Base-by-base conservation (phyloP, 30 jellyfish, hydroid and myxozoan species). In the Aurelia sp. region DNA sequence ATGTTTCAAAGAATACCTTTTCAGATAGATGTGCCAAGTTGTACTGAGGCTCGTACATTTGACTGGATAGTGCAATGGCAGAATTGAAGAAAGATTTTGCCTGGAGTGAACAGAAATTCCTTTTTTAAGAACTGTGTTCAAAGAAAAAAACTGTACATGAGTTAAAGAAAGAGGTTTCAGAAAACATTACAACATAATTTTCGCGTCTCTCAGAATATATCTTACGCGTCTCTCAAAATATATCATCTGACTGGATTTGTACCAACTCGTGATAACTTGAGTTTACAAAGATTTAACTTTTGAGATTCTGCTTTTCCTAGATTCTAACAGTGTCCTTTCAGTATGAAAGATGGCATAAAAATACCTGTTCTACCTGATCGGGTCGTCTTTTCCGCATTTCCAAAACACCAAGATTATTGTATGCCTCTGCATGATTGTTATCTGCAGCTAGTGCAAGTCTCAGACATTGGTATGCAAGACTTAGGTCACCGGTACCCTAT, bases 371-470 rank as follows among this genome's bases (percentile, higher is more conserved):
- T 76, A 93, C 98, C 97, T 87, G 97, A 35, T 94, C 99, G 4
- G 89, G 78, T 63, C 91, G 87, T 11, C 89, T 51, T 64, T 89
- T 82, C 69, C 97, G 57, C 88, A 81, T 71, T 69, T 94, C 99
- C 44, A 94, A 64, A 27, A 94, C 97, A 52, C 99, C 99, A 57
- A 94, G 97, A 70, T 94, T 94, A 71, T 94, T 94, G 87, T 76
- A 94, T 37, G 99, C 99, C 65, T 94, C 99, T 3, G 99, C 92
- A 66, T 94, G 99, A 62, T 94, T 81, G 86, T 90, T 94, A 52
- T 94, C 97, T 10, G 96, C 68, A 48, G 96, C 96, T 40, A 94
- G 83, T 11, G 99, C 88, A 20, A 89, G 89, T 33, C 99, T 81
- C 74, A 94, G 81, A 74, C 97, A 86, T 65, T 94, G 99, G 73